phyloP scores from a whole-genome alignment of 2,888 invertebrate genomes.

The Tetragnatha montana region DNA sequence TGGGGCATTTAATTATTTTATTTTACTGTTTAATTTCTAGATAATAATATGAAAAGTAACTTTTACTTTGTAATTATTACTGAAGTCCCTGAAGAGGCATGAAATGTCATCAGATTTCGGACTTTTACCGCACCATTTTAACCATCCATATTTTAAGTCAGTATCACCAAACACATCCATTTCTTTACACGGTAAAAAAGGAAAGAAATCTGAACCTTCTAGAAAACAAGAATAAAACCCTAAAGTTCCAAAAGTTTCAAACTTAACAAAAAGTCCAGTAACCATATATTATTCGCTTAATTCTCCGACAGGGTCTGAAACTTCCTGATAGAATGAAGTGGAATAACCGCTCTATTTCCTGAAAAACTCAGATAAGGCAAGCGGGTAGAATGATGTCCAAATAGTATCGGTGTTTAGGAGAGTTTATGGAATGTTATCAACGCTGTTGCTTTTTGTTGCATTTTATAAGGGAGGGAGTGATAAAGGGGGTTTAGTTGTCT shows the following conservation, averaged over 20 bases:
- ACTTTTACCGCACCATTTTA: too few species aligned
- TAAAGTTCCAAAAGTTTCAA: slow-evolving; percentile 7
- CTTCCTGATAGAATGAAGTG: slow-evolving; percentile 27
- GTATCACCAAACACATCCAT: too few species aligned
- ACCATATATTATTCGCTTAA: slow-evolving; percentile 18
- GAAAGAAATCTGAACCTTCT: not conserved
- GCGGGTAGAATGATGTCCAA: not conserved
- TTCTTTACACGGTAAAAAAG: too few species aligned
- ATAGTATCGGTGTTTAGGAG: slow-evolving; percentile 13
- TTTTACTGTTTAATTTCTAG: too few species aligned
- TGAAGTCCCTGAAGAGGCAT: too few species aligned
- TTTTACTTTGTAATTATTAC: too few species aligned
- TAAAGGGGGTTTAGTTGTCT: not conserved
- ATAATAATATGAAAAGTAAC: too few species aligned
- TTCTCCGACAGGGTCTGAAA: slow-evolving; percentile 3
- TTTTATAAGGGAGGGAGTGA: slow-evolving; percentile 21
- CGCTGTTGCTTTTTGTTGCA: slow-evolving; percentile 15
- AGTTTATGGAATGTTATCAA: slow-evolving; percentile 29
- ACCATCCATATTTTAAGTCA: too few species aligned
- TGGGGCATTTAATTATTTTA: too few species aligned
- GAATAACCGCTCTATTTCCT: slow-evolving; percentile 20
- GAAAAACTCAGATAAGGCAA: slow-evolving; percentile 31
- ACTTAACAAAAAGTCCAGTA: slow-evolving; percentile 14
- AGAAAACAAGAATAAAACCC: not conserved
- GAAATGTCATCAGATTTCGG: too few species aligned